These are phyloP conservation scores for Notospermus geniculatus DNA, from an alignment of 1,140 invertebrate genomes.

Conservation along the genomic window DNA sequence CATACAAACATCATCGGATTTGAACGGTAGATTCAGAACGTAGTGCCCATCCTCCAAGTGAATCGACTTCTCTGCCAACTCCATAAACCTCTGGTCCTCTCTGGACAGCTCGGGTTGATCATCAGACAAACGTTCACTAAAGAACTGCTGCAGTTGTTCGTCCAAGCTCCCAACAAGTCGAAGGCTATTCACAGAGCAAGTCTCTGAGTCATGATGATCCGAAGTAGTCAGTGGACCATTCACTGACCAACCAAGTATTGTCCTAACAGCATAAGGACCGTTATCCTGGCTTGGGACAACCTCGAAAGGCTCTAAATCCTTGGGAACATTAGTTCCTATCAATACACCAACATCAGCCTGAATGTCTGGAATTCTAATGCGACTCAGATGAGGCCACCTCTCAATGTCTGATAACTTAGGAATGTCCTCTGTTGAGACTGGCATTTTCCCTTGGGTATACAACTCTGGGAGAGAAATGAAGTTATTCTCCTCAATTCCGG, in stretches of 20 bases:
- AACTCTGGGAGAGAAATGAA: neutral
- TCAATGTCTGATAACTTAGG: neutral
- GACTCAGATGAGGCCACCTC: neutral
- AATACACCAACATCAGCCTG: neutral
- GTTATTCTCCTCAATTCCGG: neutral
- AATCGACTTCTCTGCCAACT: neutral
- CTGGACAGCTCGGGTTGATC: neutral
- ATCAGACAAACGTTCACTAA: neutral
- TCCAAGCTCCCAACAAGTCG: neutral
- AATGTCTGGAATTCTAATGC: neutral
- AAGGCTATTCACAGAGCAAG: neutral
- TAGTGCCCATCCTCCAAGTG: neutral
- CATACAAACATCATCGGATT: neutral
- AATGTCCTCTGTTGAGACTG: neutral
- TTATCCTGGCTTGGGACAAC: neutral
- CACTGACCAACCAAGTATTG: no score
- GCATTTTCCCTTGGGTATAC: neutral
- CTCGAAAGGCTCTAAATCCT: neutral
- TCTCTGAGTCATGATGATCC: neutral
- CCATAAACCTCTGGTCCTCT: neutral
- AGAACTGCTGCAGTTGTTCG: neutral
- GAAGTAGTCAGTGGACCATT: neutral
- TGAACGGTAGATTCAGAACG: neutral
- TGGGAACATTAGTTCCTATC: neutral
- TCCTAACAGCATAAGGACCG: no score